A percentile compares a stretch with the other conserved stretches of the same genome.
These are phyloP conservation scores for Nyctibius grandis DNA, from an alignment of 2,797 vertebrate species.

Conservation along the genomic window DNA sequence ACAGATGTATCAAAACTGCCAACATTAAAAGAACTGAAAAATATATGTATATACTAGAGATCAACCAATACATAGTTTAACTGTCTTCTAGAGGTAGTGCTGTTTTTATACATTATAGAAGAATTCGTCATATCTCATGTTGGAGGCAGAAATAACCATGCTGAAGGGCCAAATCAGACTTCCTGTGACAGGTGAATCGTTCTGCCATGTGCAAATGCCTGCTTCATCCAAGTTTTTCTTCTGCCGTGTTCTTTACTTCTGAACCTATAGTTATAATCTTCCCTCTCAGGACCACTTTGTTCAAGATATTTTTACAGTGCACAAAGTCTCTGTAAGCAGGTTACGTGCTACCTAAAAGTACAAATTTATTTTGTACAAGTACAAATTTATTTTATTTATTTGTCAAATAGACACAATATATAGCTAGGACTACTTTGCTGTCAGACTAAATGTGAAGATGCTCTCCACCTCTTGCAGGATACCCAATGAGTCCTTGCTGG, in stretches of 20 bases:
- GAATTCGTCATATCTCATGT: accelerated
- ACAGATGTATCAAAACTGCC: not conserved
- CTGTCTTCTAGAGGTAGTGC: not conserved
- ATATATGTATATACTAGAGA: not conserved
- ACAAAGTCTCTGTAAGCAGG: not conserved
- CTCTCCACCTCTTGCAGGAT: not conserved
- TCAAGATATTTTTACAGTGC: not conserved
- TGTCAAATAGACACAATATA: not conserved
- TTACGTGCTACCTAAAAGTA: not conserved
- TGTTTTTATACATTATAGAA: not conserved
- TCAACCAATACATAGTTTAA: not conserved
- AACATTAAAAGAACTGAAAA: not conserved
- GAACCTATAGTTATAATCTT: not conserved
- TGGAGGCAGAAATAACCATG: not conserved
- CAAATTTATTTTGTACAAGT: not conserved
- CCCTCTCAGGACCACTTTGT: not conserved
- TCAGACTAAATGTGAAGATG: not conserved
- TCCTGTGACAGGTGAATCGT: not conserved
- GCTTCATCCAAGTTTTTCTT: not conserved
- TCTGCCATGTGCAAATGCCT: not conserved
- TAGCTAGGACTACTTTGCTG: not conserved
- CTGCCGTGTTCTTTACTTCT: not conserved
- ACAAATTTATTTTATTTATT: not conserved
- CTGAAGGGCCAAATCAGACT: not conserved
- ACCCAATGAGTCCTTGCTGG: not conserved